Evolutionary conservation across 1,140 invertebrate species (phyloP).

Genomic region (Lucilia sericata): DNA sequence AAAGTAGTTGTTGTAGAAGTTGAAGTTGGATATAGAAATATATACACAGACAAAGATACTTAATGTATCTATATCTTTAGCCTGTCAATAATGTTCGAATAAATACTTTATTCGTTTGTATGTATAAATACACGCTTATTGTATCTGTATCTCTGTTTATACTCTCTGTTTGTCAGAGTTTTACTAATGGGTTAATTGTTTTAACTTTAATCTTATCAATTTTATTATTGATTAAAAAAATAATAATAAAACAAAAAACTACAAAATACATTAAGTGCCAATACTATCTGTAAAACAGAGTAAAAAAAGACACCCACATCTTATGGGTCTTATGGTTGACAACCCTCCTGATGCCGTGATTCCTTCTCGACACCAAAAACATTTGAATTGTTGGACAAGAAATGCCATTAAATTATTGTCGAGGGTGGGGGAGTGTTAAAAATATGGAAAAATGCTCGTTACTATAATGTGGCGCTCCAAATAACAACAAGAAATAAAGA

Average conservation of each 20-base stretch:
- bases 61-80: not conserved
- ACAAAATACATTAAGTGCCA: conserved; percentile 30
- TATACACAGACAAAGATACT: too few relatives aligned
- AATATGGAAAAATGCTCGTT: not conserved
- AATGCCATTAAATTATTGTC: not conserved
- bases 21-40: not conserved
- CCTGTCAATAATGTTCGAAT: conserved; percentile 35
- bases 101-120: not conserved
- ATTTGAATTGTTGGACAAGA: not conserved
- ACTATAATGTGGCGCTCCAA: not conserved
- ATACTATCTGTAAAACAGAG: conserved; percentile 4
- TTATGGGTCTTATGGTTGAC: not conserved
- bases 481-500: not conserved
- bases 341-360: too few relatives aligned
- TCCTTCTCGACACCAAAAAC: not conserved
- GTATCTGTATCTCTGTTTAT: not conserved
- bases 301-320: not conserved
- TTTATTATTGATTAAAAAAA: conserved; percentile 42
- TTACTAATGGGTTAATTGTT: conserved; percentile 42
- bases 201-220: conserved; percentile 43
- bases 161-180: not conserved
- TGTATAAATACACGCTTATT: not conserved
- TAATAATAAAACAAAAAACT: not conserved
- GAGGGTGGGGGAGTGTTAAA: not conserved
- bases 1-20: not conserved